Base-by-base conservation (phyloP, 2,888 invertebrate species). In the Junonia oenone region DNA sequence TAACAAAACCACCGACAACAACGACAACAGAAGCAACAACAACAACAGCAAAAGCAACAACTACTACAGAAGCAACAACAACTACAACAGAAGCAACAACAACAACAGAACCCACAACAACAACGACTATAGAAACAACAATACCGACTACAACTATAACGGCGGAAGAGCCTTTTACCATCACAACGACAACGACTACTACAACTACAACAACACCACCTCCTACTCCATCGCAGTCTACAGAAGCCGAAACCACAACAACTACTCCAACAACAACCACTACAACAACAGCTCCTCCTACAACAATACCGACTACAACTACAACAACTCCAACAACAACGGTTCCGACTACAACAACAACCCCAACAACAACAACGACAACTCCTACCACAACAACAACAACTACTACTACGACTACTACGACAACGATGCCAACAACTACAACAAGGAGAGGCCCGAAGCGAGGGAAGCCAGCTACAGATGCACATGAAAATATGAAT, bases 401-500 rank as follows among this genome's bases (percentile, higher is more conserved):
- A 0, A 26, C 59, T 0, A 22, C 61, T 1, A 56, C 64, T 0
- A 50, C 58, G 0, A 35, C 60, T 3, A 15, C 60, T 0, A 55
- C 58, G 0, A 58, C 64, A 5, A 57, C 60, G 13, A 43, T 6
- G 8, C 50, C 61, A 0, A 38, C 60, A 11, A 49, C 55, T 9
- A 43, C 29, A 45, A 50, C 61, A 6, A 48, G 53, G 11, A 43
- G 59, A 26, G 62, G 58, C 22, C 27, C 59, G 33, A 58, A 51
- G 14, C 51, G 57, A 6, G 53, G 53, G 13, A 61, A 63, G 56
- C 53, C 29, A 38, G 31, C 55, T 3, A 64, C 60, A 8, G 68
- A 66, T 55, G 61, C 55, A n/a, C 68, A 68, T 48, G 66, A 68
- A 53, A 68, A 68, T 52, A 50, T 58, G 46, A 59, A 63, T 52